A percentile compares a stretch with the other conserved stretches of the same genome.
Conservation (phyloP, 1,140 invertebrate species). For the Microvelia longipes region DNA sequence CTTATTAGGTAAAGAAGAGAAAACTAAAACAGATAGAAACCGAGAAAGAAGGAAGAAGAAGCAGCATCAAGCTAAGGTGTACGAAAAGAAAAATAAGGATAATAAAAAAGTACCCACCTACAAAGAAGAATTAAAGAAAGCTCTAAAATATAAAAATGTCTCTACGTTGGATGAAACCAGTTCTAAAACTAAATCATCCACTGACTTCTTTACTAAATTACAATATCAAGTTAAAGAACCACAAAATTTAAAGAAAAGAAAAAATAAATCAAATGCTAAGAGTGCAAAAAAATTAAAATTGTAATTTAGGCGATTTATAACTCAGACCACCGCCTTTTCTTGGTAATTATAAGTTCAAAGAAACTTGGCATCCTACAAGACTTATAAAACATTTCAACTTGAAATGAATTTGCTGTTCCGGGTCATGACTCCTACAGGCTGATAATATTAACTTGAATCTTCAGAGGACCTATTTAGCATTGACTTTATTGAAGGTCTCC, state of each 20-base stretch:
- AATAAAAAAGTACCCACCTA: constrained; percentile 5
- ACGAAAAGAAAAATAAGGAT: constrained; percentile 22
- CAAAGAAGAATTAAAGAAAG: constrained; percentile 7
- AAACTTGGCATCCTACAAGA: no score
- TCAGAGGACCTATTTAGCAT: no score
- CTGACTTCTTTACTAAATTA: constrained; percentile 62
- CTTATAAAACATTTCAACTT: no score
- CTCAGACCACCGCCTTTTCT: no score
- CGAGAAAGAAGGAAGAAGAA: constrained; percentile 79
- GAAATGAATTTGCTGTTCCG: no score
- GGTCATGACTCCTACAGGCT: no score
- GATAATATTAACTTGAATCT: no score
- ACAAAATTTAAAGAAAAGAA: not conserved
- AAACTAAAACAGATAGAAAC: constrained; percentile 73
- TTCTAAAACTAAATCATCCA: constrained; percentile 55
- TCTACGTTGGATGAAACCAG: constrained; percentile 34
- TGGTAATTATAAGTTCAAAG: no score
- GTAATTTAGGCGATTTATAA: no score
- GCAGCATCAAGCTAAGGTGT: constrained; percentile 46
- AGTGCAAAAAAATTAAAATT: not conserved
- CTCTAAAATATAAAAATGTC: constrained; percentile 18
- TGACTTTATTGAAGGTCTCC: no score
- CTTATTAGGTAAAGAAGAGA: constrained; percentile 62
- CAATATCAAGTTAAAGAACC: constrained; percentile 33
- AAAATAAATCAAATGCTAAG: not conserved